Percentiles rank a stretch among this genome's conserved stretches.
phyloP scores from a whole-genome alignment of 2,797 vertebrate genomes.

The Luscinia megarhynchos region DNA sequence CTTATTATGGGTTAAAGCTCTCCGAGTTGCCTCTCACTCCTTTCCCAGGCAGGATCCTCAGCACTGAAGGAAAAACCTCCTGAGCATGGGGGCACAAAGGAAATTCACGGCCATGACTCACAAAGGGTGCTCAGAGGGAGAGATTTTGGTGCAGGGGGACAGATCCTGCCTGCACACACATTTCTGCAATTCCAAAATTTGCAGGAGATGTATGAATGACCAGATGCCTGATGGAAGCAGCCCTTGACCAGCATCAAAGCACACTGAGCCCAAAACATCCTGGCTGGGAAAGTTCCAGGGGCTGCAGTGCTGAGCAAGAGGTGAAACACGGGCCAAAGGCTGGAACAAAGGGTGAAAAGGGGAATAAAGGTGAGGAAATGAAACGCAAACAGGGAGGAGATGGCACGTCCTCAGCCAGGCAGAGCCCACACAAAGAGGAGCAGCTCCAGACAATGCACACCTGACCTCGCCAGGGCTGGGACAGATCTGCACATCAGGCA shows the following conservation, averaged over 20 bases:
- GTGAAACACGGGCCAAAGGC: neutral
- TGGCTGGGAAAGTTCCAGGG: rapidly evolving
- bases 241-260: neutral
- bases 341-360: neutral
- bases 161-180: neutral
- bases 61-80: neutral
- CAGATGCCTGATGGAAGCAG: neutral
- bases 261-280: rapidly evolving
- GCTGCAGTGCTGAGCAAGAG: neutral
- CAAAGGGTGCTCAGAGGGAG: neutral
- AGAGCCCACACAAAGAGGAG: neutral
- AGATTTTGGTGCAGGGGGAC: neutral
- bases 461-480: neutral
- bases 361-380: neutral
- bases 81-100: rapidly evolving
- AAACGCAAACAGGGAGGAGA: neutral
- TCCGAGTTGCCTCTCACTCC: neutral
- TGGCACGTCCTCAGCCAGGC: neutral
- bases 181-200: neutral
- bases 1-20: constrained; percentile 15
- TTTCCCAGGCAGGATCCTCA: neutral
- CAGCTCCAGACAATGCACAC: neutral
- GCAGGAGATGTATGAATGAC: neutral
- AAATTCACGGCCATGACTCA: neutral
- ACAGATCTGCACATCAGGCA: neutral